Evolutionary conservation across 1,140 invertebrate species (phyloP).

Genomic region (Cotesia chilonis): DNA sequence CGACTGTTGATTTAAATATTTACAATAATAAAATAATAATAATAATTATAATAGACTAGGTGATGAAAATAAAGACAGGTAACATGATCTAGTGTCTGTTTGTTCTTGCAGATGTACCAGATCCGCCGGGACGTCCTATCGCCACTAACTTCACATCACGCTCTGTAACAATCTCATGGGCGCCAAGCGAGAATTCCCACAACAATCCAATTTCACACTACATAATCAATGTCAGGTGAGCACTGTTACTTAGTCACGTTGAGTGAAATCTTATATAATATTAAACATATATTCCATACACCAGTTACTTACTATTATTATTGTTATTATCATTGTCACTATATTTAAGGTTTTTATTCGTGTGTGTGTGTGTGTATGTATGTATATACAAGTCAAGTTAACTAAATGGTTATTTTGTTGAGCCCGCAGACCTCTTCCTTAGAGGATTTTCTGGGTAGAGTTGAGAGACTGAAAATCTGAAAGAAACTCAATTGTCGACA

Average conservation of each 20-base stretch:
- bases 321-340: neutral
- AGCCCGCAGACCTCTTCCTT: neutral
- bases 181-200: conserved; percentile 75
- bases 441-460: conserved; percentile 11
- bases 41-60: conserved; percentile 29
- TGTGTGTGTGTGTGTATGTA: conserved; percentile 22
- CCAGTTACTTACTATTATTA: neutral
- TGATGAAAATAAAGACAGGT: no score
- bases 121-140: conserved; percentile 77
- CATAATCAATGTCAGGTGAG: conserved; percentile 41
- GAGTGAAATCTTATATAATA: neutral
- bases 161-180: conserved; percentile 80
- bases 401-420: conserved; percentile 16
- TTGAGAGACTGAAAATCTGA: conserved; percentile 14
- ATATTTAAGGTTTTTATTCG: conserved; percentile 17
- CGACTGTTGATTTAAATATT: no score
- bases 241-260: conserved; percentile 2
- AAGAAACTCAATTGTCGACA: conserved; percentile 40
- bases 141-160: conserved; percentile 78
- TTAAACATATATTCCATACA: neutral
- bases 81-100: conserved; percentile 28
- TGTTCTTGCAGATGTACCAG: conserved; percentile 71
- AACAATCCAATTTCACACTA: conserved; percentile 74
- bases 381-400: conserved; percentile 36
- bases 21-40: conserved; percentile 6